Percentiles rank a stretch among this genome's conserved stretches.
phyloP scores from a whole-genome alignment of 2,113 vertebrate species.

The Halcyon malimbica region DNA sequence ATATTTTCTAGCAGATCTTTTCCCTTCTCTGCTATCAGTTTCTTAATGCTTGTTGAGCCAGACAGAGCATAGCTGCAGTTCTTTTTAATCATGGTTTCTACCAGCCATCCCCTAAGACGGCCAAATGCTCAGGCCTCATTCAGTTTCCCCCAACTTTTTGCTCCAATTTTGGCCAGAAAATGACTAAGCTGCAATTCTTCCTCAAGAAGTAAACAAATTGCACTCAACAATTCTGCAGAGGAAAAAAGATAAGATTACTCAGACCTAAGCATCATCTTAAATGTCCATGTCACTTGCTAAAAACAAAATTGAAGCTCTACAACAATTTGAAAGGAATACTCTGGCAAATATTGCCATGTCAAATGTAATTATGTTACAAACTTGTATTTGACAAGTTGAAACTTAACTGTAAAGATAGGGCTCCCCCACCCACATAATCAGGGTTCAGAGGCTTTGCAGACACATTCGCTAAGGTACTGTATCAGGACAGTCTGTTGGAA shows the following conservation, averaged over 20 bases:
- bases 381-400: neutral
- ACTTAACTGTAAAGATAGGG: neutral
- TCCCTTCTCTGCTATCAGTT: neutral
- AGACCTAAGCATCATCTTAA: neutral
- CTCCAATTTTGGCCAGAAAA: neutral
- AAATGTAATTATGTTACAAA: neutral
- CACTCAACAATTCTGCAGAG: neutral
- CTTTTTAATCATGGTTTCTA: slow-evolving; percentile 1
- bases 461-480: neutral
- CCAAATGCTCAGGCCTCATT: neutral
- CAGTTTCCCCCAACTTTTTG: neutral
- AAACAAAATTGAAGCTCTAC: neutral
- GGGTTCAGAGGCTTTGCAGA: neutral
- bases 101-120: neutral
- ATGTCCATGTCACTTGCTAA: neutral
- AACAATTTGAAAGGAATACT: neutral
- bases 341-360: neutral
- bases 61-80: slow-evolving; percentile 22
- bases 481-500: neutral
- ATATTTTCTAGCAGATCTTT: neutral
- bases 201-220: neutral
- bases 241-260: neutral
- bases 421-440: slow-evolving; percentile 12
- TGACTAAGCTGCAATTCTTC: neutral
- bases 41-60: neutral